These are phyloP conservation scores for Nemotelus pantherinus DNA, from an alignment of 2,888 invertebrate genomes.

Conservation along the genomic window DNA sequence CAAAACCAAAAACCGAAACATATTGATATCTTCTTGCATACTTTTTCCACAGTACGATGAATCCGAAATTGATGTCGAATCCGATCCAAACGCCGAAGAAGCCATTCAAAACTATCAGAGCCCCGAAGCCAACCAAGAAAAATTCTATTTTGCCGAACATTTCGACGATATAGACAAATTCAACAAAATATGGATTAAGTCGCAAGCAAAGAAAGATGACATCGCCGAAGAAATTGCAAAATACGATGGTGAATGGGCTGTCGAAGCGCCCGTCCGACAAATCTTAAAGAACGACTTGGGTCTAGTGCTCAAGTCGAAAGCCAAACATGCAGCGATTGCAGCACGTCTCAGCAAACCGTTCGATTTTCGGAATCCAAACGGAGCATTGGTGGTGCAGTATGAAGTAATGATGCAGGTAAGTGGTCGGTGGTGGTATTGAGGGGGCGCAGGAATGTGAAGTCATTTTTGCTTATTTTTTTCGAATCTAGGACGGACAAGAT, in stretches of 20 bases:
- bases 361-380: constrained; percentile 74
- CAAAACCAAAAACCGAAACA: too few relatives aligned
- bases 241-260: constrained; percentile 87
- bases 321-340: constrained; percentile 95
- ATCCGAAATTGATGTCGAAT: neutral
- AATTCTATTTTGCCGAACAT: constrained; percentile 82
- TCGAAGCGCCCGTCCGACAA: constrained; percentile 81
- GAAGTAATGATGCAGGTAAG: constrained; percentile 83
- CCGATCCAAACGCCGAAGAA: constrained; percentile 50
- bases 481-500: constrained; percentile 89
- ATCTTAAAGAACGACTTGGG: constrained; percentile 86
- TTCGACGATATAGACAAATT: constrained; percentile 83
- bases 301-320: constrained; percentile 90
- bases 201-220: constrained; percentile 90
- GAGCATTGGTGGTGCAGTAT: constrained; percentile 91
- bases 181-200: constrained; percentile 83
- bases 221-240: constrained; percentile 90
- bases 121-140: constrained; percentile 72
- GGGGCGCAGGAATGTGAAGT: neutral
- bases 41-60: neutral
- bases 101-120: constrained; percentile 70
- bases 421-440: neutral
- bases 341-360: constrained; percentile 81
- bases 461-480: constrained; percentile 12
- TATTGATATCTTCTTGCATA: neutral